A percentile compares a stretch with the other conserved stretches of the same genome.
Evolutionary conservation across 2,888 invertebrate genomes (phyloP).

Genomic region (Augochlorella aurata): DNA sequence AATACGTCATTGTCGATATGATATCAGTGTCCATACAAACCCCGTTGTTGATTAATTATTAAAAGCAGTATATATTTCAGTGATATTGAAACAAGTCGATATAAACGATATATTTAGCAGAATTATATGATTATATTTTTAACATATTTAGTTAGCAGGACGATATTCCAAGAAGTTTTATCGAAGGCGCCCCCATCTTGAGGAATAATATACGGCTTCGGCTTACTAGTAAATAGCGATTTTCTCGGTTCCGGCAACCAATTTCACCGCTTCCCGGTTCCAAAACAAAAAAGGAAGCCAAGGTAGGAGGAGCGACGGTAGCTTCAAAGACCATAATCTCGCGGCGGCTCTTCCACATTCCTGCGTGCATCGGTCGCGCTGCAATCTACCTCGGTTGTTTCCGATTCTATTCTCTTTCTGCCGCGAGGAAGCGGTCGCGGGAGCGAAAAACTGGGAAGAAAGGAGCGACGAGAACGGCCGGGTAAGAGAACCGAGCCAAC

Average conservation of each 20-base stretch:
- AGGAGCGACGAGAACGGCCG: slow-evolving; percentile 56
- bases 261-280: neutral
- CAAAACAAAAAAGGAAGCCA: slow-evolving; percentile 5
- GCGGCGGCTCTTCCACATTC: neutral
- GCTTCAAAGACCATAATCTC: slow-evolving; percentile 14
- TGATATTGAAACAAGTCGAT: too few species aligned
- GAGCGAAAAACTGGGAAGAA: slow-evolving; percentile 56
- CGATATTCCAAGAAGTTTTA: neutral
- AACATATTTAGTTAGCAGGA: neutral
- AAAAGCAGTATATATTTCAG: too few species aligned
- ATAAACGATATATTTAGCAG: too few species aligned
- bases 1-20: too few species aligned
- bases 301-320: neutral
- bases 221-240: neutral
- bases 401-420: slow-evolving; percentile 39
- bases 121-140: too few species aligned
- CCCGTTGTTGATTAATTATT: too few species aligned
- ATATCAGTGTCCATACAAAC: too few species aligned
- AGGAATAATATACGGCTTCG: neutral
- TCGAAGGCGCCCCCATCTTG: neutral
- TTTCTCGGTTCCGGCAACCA: neutral
- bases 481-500: slow-evolving; percentile 69
- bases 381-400: slow-evolving; percentile 41
- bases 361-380: slow-evolving; percentile 20
- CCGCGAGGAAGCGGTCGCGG: slow-evolving; percentile 41